Evolutionary conservation across 2,797 vertebrate genomes (phyloP).

Genomic region (Sphenopsis melanotis): DNA sequence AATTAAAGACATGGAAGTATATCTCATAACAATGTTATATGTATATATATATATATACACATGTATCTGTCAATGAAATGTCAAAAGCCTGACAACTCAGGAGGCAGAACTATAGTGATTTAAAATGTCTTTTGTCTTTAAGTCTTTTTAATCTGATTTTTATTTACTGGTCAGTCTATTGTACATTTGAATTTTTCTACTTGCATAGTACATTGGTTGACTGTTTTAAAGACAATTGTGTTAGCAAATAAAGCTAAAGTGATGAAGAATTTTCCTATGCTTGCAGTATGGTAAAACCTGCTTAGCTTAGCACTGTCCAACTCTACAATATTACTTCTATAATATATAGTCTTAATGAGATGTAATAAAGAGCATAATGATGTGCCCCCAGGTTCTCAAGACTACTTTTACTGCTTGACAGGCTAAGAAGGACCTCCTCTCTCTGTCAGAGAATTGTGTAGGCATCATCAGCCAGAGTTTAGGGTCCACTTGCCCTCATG

Average conservation of each 20-base stretch:
- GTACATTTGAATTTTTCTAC: neutral
- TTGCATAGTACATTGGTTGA: neutral
- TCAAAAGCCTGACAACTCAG: neutral
- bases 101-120: neutral
- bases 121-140: neutral
- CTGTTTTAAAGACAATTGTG: conserved; percentile 33
- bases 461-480: neutral
- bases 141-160: conserved; percentile 20
- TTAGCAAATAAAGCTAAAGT: conserved; percentile 2
- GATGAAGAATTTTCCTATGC: neutral
- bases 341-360: neutral
- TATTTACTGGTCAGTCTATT: neutral
- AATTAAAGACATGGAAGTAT: neutral
- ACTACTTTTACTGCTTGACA: neutral
- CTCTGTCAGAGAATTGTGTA: neutral
- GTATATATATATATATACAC: neutral
- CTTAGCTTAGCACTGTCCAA: neutral
- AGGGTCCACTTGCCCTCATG: neutral
- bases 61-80: neutral
- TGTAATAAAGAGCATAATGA: conserved; percentile 7
- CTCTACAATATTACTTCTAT: neutral
- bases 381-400: neutral
- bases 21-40: neutral
- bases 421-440: neutral
- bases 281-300: neutral